Evolutionary conservation across 2,888 invertebrate species (phyloP).

Genomic region (Campoplex capitator): DNA sequence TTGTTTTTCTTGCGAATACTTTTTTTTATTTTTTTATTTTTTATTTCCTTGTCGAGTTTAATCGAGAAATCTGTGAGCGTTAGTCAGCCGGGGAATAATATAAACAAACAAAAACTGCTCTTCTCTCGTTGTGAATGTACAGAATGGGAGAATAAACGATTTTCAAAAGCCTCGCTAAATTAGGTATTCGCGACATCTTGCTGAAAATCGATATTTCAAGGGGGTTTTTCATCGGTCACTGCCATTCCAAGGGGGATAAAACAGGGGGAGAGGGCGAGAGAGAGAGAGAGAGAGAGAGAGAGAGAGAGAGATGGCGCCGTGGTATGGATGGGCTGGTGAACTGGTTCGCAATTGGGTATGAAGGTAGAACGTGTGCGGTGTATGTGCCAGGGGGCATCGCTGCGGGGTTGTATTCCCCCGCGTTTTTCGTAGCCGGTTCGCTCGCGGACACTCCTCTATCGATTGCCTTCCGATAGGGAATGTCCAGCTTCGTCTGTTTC

Average conservation of each 20-base stretch:
- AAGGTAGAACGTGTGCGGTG: constrained; percentile 51
- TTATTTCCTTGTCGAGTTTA: neutral
- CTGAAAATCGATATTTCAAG: constrained; percentile 61
- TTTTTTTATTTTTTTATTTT: neutral
- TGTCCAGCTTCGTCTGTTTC: constrained; percentile 61
- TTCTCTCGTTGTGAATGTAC: constrained; percentile 10
- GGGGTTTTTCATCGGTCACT: constrained; percentile 59
- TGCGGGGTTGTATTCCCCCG: constrained; percentile 31
- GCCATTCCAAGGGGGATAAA: constrained; percentile 5
- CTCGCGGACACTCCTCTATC: constrained; percentile 63
- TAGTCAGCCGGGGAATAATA: constrained; percentile 46
- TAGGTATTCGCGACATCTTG: constrained; percentile 66
- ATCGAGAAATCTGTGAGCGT: constrained; percentile 22
- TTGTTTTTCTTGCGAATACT: constrained; percentile 46
- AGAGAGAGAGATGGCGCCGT: no score
- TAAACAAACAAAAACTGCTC: constrained; percentile 37
- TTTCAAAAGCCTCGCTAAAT: constrained; percentile 57
- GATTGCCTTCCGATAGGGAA: constrained; percentile 61
- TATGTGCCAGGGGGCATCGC: constrained; percentile 26
- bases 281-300: neutral
- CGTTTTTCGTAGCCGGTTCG: constrained; percentile 58
- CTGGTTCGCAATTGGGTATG: constrained; percentile 58
- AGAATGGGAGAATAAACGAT: constrained; percentile 49
- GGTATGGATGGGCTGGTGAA: constrained; percentile 26
- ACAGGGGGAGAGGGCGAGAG: neutral